phyloP scores from a whole-genome alignment of 2,888 invertebrate genomes.

The Aquatica leii region DNA sequence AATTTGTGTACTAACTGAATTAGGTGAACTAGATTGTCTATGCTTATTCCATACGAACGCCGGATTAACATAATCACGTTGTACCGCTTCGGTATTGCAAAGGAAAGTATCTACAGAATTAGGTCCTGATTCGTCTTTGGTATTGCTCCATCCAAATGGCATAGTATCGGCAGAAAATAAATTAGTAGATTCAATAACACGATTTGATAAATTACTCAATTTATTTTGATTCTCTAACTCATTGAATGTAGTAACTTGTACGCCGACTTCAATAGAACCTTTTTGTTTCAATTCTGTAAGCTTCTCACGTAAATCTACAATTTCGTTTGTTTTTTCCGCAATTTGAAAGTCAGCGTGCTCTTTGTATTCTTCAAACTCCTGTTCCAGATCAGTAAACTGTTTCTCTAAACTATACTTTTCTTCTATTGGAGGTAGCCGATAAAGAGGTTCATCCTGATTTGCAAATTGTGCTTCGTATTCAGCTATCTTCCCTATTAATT shows the following conservation, averaged over 20 bases:
- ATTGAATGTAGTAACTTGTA: conserved; percentile 28
- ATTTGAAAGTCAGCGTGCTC: conserved; percentile 64
- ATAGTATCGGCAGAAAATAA: conserved; percentile 54
- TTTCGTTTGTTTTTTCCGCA: conserved; percentile 66
- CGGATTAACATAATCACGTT: conserved; percentile 36
- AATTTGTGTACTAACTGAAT: conserved; percentile 22
- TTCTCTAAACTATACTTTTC: conserved; percentile 77
- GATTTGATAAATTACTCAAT: conserved; percentile 53
- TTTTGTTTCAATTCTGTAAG: conserved; percentile 57
- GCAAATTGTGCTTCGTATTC: conserved; percentile 82
- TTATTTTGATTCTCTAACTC: conserved; percentile 48
- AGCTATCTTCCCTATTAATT: conserved; percentile 76
- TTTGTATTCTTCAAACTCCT: conserved; percentile 71
- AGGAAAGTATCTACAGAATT: conserved; percentile 31
- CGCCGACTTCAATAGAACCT: conserved; percentile 38
- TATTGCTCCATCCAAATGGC: conserved; percentile 44
- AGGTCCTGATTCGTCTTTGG: conserved; percentile 10
- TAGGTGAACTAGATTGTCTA: conserved; percentile 24
- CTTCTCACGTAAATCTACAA: conserved; percentile 63
- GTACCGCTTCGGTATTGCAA: not conserved
- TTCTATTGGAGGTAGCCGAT: conserved; percentile 77
- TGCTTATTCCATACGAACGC: conserved; percentile 43
- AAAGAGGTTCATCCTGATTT: conserved; percentile 60
- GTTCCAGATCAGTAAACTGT: conserved; percentile 75
- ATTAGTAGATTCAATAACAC: conserved; percentile 56